Base-by-base conservation (phyloP, 2,888 invertebrate species). In the Oscheius sp. region DNA sequence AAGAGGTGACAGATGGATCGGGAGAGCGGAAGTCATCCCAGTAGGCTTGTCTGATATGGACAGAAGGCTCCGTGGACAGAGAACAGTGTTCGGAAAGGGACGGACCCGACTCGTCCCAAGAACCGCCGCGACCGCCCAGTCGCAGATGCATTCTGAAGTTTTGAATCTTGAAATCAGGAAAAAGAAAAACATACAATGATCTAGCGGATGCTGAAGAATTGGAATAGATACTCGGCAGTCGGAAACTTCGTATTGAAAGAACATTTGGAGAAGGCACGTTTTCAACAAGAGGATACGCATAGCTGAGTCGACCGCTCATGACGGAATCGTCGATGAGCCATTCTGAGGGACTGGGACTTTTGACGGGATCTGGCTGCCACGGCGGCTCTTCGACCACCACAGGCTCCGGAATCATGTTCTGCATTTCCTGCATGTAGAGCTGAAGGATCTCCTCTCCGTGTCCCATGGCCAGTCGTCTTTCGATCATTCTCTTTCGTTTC, bases 401-500 rank as follows among this genome's bases (percentile, higher is more conserved):
- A 10, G 68, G 33, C 29, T 68, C 68, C 13, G 68, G 68, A 13
- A 51, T 68, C 7, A 51, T 32, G n/a, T 13, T 53, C 10, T 81
- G 79, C 42, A 81, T 82, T 47, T 82, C 80, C 33, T 86, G 83
- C 60, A 86, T 83, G 77, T 85, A 85, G 76, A 84, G 81, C 55
- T 83, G 77, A 10, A 86, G 80, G 32, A 87, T 79, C 74, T 86
- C 88, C 59, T 86, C 86, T 42, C 84, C 86, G 55, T 88, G 85
- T 21, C 87, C 89, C 84, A 88, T 86, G 32, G 88, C 89, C 74
- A 88, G 76, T 51, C 85, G 74, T 51, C 87, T 71, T 72, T 88
- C 88, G 73, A 88, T 76, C 85, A 86, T 85, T 66, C 88, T 60
- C 71, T 87, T 87, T 42, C 87, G 81, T 68, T 87, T 88, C 62